phyloP scores from a whole-genome alignment of 2,797 vertebrate genomes.

The Falco berigora region DNA sequence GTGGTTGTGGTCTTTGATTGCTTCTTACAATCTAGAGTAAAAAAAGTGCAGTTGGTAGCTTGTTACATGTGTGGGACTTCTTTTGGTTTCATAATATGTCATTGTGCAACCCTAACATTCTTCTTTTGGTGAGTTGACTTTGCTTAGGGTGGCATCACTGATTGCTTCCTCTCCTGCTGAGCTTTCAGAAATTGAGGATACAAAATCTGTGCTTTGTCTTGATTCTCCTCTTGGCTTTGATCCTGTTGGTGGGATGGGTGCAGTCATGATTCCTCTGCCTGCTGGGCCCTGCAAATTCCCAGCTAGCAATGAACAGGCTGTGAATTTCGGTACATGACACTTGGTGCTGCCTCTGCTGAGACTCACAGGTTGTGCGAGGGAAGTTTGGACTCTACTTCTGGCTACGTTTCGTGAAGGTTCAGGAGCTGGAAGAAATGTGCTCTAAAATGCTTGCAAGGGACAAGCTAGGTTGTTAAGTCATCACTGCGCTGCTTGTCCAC shows the following conservation, averaged over 20 bases:
- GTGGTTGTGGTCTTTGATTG: neutral
- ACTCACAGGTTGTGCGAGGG: neutral
- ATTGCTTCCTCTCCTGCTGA: neutral
- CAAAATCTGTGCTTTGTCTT: neutral
- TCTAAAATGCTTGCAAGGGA: neutral
- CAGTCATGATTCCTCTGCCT: neutral
- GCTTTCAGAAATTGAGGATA: neutral
- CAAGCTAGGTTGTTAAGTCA: neutral
- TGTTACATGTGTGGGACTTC: neutral
- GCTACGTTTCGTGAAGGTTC: neutral
- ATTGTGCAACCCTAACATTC: neutral
- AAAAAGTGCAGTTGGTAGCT: neutral
- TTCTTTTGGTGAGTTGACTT: neutral
- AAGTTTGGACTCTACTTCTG: neutral
- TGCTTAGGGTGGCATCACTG: neutral
- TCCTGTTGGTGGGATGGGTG: neutral
- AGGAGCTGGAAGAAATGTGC: neutral
- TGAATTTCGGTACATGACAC: fast-evolving
- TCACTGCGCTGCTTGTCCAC: fast-evolving
- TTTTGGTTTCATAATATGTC: neutral
- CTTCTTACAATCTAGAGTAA: neutral
- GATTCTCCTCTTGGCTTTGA: neutral
- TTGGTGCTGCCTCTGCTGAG: neutral
- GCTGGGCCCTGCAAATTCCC: neutral
- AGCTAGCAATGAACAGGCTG: neutral